Conservation (phyloP, 2,113 vertebrate species). For the Rhinogobius similis region DNA sequence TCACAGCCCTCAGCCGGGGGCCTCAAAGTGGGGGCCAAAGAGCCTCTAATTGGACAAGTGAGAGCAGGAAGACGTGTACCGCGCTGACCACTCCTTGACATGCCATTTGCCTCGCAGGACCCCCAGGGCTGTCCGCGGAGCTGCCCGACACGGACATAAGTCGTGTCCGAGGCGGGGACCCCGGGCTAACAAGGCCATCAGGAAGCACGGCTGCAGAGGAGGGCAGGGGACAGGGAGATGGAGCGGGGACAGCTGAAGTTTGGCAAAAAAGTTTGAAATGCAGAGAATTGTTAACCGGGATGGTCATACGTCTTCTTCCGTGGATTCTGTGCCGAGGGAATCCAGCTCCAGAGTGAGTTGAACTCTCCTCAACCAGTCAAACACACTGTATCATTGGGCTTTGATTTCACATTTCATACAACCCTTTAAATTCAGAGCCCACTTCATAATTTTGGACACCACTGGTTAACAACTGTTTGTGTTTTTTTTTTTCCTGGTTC, state of each 20-base stretch:
- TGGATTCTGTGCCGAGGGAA: neutral
- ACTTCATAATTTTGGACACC: neutral
- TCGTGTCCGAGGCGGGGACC: slow-evolving; percentile 64
- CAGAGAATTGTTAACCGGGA: neutral
- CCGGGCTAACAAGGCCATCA: slow-evolving; percentile 67
- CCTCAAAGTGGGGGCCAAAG: slow-evolving; percentile 66
- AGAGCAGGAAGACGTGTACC: slow-evolving; percentile 60
- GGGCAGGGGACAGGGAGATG: neutral
- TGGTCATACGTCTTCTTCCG: neutral
- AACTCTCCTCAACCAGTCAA: neutral
- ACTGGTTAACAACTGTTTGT: too few species aligned
- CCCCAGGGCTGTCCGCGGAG: slow-evolving; percentile 71
- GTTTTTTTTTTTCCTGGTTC: too few species aligned
- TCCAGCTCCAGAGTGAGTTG: neutral
- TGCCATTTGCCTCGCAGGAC: slow-evolving; percentile 75
- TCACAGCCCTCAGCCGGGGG: slow-evolving; percentile 37
- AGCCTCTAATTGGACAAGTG: slow-evolving; percentile 76
- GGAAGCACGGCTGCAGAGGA: slow-evolving; percentile 44
- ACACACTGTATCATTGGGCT: too few species aligned
- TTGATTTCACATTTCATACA: too few species aligned
- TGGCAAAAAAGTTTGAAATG: neutral
- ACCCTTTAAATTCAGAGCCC: neutral
- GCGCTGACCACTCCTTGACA: slow-evolving; percentile 76
- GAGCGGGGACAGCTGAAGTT: slow-evolving; percentile 1
- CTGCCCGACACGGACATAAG: slow-evolving; percentile 71